A percentile compares a stretch with the other conserved stretches of the same genome.
These are phyloP conservation scores for Conus betulinus DNA, from an alignment of 1,140 invertebrate species.

Conservation along the genomic window DNA sequence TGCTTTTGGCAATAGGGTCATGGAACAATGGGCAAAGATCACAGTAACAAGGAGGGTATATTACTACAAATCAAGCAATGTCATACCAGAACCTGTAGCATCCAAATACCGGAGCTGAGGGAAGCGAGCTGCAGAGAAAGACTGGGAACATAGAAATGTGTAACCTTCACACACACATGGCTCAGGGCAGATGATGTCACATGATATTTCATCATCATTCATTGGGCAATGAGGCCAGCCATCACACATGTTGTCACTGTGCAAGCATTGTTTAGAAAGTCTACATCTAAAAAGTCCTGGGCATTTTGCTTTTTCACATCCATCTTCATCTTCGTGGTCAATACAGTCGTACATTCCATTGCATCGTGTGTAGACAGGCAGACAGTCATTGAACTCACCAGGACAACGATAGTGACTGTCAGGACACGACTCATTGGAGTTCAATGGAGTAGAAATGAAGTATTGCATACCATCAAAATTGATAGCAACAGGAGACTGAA, in stretches of 20 bases:
- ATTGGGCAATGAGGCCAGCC: constrained; percentile 31
- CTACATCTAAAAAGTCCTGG: constrained; percentile 17
- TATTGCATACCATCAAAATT: background rate
- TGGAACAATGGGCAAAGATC: background rate
- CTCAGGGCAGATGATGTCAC: constrained; percentile 29
- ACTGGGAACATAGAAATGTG: constrained; percentile 7
- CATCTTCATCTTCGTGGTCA: constrained; percentile 17
- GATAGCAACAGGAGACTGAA: background rate
- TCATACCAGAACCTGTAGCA: background rate
- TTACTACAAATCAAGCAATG: background rate
- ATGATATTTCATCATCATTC: constrained; percentile 40
- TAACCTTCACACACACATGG: constrained; percentile 28
- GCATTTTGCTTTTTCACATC: background rate
- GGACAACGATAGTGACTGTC: constrained; percentile 32
- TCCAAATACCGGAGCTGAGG: background rate
- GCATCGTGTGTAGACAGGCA: constrained; percentile 35
- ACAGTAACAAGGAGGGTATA: constrained; percentile 2
- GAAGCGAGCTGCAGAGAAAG: background rate
- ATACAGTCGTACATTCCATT: constrained; percentile 39
- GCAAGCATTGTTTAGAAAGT: constrained; percentile 3
- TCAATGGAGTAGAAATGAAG: background rate
- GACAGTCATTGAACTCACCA: constrained; percentile 6
- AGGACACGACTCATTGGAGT: background rate
- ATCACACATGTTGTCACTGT: constrained; percentile 38
- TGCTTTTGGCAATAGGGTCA: background rate